phyloP scores from a whole-genome alignment of 2,113 vertebrate species.

The Lamprologus ornatipinnis region DNA sequence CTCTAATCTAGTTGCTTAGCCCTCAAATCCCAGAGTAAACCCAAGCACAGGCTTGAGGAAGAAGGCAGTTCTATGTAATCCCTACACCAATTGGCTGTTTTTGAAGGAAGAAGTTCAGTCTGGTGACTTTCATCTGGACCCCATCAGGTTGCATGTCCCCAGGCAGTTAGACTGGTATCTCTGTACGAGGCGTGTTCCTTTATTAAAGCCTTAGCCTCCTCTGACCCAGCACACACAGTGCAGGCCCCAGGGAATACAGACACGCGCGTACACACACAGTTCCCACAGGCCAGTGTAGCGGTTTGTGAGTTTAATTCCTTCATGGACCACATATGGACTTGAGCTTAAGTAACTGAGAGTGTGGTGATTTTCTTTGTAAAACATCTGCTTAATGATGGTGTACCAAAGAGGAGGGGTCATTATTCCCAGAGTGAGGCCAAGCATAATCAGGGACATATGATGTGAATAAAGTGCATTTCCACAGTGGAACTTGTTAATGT shows the following conservation, averaged over 20 bases:
- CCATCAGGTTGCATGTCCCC: constrained; percentile 56
- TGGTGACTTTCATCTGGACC: constrained; percentile 69
- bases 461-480: constrained; percentile 28
- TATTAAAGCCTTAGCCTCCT: constrained; percentile 65
- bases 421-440: constrained; percentile 5
- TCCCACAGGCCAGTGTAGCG: constrained; percentile 60
- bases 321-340: constrained; percentile 58
- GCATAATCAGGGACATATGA: constrained; percentile 52
- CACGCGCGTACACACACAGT: constrained; percentile 51
- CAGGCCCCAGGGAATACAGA: constrained; percentile 43
- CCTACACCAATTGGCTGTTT: neutral
- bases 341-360: constrained; percentile 18
- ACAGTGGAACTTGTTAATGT: constrained; percentile 11
- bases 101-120: constrained; percentile 33
- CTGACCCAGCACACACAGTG: constrained; percentile 53
- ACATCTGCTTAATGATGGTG: constrained; percentile 66
- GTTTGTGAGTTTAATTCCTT: constrained; percentile 60
- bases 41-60: neutral
- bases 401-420: constrained; percentile 4
- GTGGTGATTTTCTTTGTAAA: constrained; percentile 43
- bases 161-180: constrained; percentile 62
- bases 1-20: constrained; percentile 19
- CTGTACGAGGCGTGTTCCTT: constrained; percentile 53
- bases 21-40: constrained; percentile 19
- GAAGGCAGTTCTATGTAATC: neutral